A percentile compares a stretch with the other conserved stretches of the same genome.
These are phyloP conservation scores for Lophius piscatorius DNA, from an alignment of 2,113 vertebrate genomes.

Conservation along the genomic window DNA sequence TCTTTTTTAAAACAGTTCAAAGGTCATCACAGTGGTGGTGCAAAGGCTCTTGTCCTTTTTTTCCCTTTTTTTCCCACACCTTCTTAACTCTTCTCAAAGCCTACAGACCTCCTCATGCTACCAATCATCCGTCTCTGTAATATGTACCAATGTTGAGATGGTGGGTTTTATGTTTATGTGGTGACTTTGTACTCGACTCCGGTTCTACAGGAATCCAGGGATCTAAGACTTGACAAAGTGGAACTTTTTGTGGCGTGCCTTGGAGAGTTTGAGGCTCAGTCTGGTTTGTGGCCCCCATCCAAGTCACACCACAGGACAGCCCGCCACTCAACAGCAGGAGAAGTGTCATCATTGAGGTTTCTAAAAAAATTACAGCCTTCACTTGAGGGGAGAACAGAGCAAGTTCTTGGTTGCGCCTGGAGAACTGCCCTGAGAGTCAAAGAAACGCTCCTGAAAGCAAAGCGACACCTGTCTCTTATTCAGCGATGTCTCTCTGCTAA, in stretches of 20 bases:
- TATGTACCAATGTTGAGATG: conserved; percentile 7
- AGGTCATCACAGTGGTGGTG: not conserved
- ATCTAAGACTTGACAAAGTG: not conserved
- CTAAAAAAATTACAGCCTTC: conserved; percentile 68
- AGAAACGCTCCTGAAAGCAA: conserved; percentile 49
- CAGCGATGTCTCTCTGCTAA: conserved; percentile 19
- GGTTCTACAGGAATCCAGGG: not conserved
- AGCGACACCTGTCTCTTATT: conserved; percentile 59
- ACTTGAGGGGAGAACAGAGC: conserved; percentile 36
- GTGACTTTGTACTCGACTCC: not conserved
- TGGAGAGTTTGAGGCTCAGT: conserved; percentile 21
- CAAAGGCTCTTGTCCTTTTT: not conserved
- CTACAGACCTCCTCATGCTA: not conserved
- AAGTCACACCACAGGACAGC: conserved; percentile 34
- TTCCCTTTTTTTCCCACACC: not conserved
- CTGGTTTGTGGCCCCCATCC: conserved; percentile 47
- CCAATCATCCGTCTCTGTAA: conserved; percentile 4
- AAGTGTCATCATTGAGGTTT: conserved; percentile 52
- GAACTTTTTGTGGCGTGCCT: conserved; percentile 2
- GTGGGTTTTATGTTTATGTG: conserved; percentile 37
- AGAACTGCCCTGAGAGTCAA: conserved; percentile 34
- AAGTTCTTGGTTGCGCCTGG: conserved; percentile 31
- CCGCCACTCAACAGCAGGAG: conserved; percentile 48
- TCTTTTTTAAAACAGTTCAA: not conserved
- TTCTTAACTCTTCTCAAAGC: not conserved